phyloP scores from a whole-genome alignment of 1,140 invertebrate species.

The Galendromus occidentalis region DNA sequence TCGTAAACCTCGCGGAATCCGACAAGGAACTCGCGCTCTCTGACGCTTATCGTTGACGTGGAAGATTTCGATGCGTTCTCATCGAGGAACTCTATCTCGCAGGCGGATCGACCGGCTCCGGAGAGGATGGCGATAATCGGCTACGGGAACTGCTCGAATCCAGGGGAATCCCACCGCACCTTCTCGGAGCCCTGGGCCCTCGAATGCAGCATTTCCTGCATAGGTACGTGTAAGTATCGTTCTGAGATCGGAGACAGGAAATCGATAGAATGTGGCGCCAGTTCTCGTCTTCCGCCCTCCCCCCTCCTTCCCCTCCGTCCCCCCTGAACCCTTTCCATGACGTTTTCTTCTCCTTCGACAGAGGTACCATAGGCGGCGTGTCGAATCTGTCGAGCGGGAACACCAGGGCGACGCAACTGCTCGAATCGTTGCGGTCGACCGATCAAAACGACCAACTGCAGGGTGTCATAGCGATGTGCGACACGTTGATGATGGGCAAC shows the following conservation, averaged over 20 bases:
- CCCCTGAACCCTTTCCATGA: too few relatives aligned
- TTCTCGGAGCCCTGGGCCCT: slow-evolving; percentile 81
- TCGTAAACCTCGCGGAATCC: too few relatives aligned
- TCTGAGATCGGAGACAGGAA: slow-evolving; percentile 14
- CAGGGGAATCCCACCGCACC: slow-evolving; percentile 74
- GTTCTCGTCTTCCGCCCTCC: background rate
- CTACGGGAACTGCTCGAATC: slow-evolving; percentile 77
- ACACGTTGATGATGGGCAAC: slow-evolving; percentile 96
- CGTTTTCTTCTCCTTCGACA: background rate
- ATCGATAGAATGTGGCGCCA: slow-evolving; percentile 20
- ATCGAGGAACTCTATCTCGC: slow-evolving; percentile 26
- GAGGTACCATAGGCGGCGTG: background rate
- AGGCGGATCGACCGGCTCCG: slow-evolving; percentile 24
- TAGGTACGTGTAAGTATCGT: slow-evolving; percentile 45
- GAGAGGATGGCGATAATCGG: slow-evolving; percentile 65
- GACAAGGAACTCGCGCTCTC: too few relatives aligned
- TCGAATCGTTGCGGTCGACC: slow-evolving; percentile 74
- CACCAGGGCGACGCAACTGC: slow-evolving; percentile 55
- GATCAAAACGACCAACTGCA: slow-evolving; percentile 93
- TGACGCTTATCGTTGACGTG: too few relatives aligned
- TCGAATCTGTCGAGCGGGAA: slow-evolving; percentile 1
- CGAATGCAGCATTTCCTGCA: slow-evolving; percentile 92
- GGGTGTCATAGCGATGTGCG: slow-evolving; percentile 95
- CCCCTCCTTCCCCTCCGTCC: background rate
- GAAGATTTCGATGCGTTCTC: slow-evolving; percentile 19